Evolutionary conservation across 2,888 invertebrate species (phyloP).

Genomic region (Odontomyia ornata): DNA sequence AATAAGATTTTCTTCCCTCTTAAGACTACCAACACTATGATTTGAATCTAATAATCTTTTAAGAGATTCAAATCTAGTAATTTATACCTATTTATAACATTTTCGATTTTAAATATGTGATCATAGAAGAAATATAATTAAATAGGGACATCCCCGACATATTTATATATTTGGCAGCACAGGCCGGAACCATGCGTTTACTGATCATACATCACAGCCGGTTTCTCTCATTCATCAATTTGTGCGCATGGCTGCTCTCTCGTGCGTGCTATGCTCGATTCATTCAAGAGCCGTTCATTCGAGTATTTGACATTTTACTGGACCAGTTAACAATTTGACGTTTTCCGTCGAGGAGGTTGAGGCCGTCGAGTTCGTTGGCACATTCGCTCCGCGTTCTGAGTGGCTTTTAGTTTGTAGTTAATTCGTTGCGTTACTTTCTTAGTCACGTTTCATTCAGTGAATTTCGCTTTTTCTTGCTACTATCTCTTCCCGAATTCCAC

Average conservation of each 20-base stretch:
- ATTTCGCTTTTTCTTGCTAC: too few species aligned
- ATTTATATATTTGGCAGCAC: neutral
- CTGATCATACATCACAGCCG: neutral
- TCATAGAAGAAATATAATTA: too few species aligned
- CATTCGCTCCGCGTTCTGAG: neutral
- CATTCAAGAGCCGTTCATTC: neutral
- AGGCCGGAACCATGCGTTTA: conserved; percentile 26
- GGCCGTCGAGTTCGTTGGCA: neutral
- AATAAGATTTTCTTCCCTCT: too few species aligned
- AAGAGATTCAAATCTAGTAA: too few species aligned
- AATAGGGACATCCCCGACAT: too few species aligned
- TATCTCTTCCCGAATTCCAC: too few species aligned
- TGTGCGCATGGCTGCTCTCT: neutral
- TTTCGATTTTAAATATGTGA: too few species aligned
- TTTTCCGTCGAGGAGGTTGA: neutral
- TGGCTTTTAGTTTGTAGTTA: neutral
- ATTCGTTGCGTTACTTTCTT: neutral
- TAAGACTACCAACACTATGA: too few species aligned
- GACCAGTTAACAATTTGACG: conserved; percentile 2
- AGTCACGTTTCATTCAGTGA: too few species aligned
- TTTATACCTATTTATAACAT: too few species aligned
- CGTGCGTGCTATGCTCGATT: neutral
- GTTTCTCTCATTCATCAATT: neutral
- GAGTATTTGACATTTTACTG: conserved; percentile 14
- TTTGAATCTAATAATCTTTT: too few species aligned